phyloP scores from a whole-genome alignment of 2,888 invertebrate genomes.

The Petrolisthes cinctipes region DNA sequence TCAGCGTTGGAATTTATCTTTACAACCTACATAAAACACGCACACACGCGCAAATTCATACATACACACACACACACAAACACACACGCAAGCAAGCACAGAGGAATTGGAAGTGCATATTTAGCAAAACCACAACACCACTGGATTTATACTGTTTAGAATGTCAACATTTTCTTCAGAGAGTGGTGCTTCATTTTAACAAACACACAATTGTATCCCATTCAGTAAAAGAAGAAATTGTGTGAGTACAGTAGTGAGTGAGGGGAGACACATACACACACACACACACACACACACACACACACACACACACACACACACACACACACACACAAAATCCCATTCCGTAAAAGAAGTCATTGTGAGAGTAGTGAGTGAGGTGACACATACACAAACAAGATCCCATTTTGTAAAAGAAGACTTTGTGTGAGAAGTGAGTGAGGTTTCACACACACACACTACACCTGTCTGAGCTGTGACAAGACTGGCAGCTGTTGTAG shows the following conservation, averaged over 20 bases:
- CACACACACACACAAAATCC: no score
- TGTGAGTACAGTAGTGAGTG: background rate
- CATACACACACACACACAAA: no score
- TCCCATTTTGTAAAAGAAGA: background rate
- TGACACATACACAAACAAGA: background rate
- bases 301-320: slow-evolving; percentile 72
- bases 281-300: slow-evolving; percentile 32
- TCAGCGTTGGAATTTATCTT: no score
- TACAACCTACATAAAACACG: no score
- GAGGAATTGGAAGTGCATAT: no score
- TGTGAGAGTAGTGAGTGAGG: background rate
- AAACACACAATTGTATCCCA: no score
- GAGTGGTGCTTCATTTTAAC: no score
- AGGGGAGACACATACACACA: background rate
- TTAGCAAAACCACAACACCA: no score
- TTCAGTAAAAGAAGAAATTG: background rate
- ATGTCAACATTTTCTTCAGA: no score
- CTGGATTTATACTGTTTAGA: no score
- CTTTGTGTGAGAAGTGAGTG: background rate
- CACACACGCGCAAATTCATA: no score
- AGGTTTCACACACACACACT: slow-evolving; percentile 23
- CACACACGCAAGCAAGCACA: no score
- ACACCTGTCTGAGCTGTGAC: slow-evolving; percentile 39
- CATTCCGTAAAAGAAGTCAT: background rate
- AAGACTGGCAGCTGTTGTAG: slow-evolving; percentile 17